phyloP scores from a whole-genome alignment of 2,113 vertebrate genomes.

The Ardeotis arabs region DNA sequence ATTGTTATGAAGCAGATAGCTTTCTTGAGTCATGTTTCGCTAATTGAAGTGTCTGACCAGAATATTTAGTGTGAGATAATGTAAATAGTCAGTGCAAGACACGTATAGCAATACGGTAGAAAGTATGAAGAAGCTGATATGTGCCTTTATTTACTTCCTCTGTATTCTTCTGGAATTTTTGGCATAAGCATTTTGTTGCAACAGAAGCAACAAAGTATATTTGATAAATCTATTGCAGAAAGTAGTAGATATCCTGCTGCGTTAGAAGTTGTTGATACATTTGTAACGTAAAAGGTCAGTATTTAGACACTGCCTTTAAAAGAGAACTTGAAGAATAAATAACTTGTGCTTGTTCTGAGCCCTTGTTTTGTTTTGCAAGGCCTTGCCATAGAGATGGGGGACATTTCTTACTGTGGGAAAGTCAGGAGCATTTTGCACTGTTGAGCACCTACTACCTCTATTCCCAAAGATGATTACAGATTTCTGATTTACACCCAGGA shows the following conservation, averaged over 20 bases:
- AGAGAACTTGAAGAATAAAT: not conserved
- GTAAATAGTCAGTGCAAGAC: not conserved
- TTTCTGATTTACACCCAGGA: not conserved
- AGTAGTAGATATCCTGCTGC: not conserved
- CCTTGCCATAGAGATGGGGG: not conserved
- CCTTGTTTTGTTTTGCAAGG: not conserved
- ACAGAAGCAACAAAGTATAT: not conserved
- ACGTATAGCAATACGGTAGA: not conserved
- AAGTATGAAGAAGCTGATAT: not conserved
- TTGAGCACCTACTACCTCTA: not conserved
- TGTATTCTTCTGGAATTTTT: not conserved
- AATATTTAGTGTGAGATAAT: not conserved
- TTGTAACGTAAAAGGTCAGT: not conserved
- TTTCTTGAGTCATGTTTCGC: not conserved
- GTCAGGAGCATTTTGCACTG: not conserved
- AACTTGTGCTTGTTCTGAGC: not conserved
- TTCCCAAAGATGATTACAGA: not conserved
- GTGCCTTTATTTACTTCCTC: not conserved
- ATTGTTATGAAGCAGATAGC: not conserved
- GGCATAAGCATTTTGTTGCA: not conserved
- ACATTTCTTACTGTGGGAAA: not conserved
- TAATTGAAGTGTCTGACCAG: not conserved
- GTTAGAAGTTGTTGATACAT: not conserved
- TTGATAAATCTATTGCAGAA: not conserved
- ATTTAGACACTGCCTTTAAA: not conserved